phyloP scores from a whole-genome alignment of 1,140 invertebrate species.

The Cherax quadricarinatus region DNA sequence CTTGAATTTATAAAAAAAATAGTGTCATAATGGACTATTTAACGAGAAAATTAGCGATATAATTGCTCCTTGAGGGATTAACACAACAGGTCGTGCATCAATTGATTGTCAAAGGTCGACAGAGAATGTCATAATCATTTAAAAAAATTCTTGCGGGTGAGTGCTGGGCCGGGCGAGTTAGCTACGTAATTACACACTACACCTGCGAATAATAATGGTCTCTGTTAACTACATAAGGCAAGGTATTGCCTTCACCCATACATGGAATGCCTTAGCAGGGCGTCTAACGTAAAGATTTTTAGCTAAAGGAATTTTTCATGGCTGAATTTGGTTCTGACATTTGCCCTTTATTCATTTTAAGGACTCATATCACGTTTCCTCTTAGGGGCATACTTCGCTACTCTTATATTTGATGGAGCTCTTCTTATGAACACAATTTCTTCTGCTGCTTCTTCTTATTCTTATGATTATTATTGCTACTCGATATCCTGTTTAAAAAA shows the following conservation, averaged over 20 bases:
- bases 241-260: neutral
- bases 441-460: no score
- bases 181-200: neutral
- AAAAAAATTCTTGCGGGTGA: neutral
- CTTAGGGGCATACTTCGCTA: no score
- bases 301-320: neutral
- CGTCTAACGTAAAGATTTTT: no score
- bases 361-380: neutral
- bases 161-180: neutral
- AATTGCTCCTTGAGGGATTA: neutral
- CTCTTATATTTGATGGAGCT: no score
- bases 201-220: neutral
- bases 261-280: no score
- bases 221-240: neutral
- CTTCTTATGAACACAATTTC: no score
- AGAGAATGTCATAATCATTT: neutral
- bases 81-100: neutral
- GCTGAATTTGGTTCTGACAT: slow-evolving; percentile 11
- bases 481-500: no score
- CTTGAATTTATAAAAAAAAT: neutral
- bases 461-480: no score
- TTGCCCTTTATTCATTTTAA: slow-evolving; percentile 8
- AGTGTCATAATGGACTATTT: neutral
- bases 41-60: neutral
- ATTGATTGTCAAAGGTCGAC: neutral